These are phyloP conservation scores for Cephalotes varians DNA, from an alignment of 2,888 invertebrate genomes.

Conservation along the genomic window DNA sequence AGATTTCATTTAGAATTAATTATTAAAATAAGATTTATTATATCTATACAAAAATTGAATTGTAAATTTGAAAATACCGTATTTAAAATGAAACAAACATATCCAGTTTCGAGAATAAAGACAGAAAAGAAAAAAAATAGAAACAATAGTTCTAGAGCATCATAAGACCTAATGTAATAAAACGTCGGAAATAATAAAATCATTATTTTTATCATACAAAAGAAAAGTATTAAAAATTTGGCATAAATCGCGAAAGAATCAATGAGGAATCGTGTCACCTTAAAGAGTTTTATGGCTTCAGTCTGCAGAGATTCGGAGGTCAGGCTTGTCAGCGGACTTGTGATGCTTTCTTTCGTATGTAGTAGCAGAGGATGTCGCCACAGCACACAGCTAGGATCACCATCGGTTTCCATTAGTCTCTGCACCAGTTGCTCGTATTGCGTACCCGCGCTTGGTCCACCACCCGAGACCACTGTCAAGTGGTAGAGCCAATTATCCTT, in stretches of 20 bases:
- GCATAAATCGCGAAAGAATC: neutral
- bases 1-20: constrained; percentile 9
- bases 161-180: neutral
- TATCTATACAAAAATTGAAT: neutral
- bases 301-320: constrained; percentile 95
- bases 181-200: constrained; percentile 16
- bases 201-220: neutral
- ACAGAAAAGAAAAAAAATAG: constrained; percentile 6
- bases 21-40: neutral
- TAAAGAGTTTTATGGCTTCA: constrained; percentile 97
- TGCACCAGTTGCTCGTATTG: constrained; percentile 98
- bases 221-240: constrained; percentile 15
- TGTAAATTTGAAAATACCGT: neutral
- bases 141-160: neutral
- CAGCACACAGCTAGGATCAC: constrained; percentile 96
- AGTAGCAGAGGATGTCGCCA: constrained; percentile 97
- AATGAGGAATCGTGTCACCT: constrained; percentile 86
- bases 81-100: constrained; percentile 6
- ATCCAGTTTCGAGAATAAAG: neutral
- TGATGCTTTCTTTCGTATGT: constrained; percentile 96
- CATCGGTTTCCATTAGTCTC: constrained; percentile 98
- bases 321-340: constrained; percentile 95
- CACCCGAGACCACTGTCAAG: constrained; percentile 96
- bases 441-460: constrained; percentile 96
- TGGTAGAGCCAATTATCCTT: constrained; percentile 96